phyloP scores from a whole-genome alignment of 2,888 invertebrate genomes.

The Eulithis prunata region DNA sequence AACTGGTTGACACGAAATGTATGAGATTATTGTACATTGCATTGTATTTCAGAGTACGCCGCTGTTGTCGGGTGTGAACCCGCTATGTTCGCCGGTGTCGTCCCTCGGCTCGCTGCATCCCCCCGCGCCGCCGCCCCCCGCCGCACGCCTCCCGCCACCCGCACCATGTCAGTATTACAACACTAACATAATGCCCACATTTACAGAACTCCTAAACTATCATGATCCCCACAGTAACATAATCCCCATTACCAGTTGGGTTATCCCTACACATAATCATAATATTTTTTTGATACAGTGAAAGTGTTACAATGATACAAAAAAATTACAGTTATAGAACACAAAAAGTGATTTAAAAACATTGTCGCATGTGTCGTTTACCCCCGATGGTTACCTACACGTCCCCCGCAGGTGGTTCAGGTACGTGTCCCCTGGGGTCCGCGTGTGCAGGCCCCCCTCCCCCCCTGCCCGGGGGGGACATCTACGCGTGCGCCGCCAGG shows the following conservation, averaged over 20 bases:
- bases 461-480: constrained; percentile 57
- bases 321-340: too few species aligned
- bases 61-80: constrained; percentile 70
- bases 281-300: too few species aligned
- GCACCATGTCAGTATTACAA: constrained; percentile 60
- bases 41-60: constrained; percentile 67
- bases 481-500: constrained; percentile 73
- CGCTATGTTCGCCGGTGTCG: constrained; percentile 72
- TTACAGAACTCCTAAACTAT: too few species aligned
- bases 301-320: too few species aligned
- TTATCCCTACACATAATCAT: too few species aligned
- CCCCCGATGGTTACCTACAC: not conserved
- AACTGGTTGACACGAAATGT: too few species aligned
- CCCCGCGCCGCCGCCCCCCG: constrained; percentile 42
- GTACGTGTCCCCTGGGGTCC: constrained; percentile 65
- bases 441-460: constrained; percentile 49
- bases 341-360: too few species aligned
- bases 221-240: too few species aligned
- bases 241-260: too few species aligned
- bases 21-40: too few species aligned
- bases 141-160: constrained; percentile 51
- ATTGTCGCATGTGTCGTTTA: not conserved
- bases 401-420: constrained; percentile 56
- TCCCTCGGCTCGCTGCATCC: constrained; percentile 65
- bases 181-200: not conserved